These are phyloP conservation scores for Myiotriccus ornatus DNA, from an alignment of 2,797 vertebrate genomes.

Conservation along the genomic window DNA sequence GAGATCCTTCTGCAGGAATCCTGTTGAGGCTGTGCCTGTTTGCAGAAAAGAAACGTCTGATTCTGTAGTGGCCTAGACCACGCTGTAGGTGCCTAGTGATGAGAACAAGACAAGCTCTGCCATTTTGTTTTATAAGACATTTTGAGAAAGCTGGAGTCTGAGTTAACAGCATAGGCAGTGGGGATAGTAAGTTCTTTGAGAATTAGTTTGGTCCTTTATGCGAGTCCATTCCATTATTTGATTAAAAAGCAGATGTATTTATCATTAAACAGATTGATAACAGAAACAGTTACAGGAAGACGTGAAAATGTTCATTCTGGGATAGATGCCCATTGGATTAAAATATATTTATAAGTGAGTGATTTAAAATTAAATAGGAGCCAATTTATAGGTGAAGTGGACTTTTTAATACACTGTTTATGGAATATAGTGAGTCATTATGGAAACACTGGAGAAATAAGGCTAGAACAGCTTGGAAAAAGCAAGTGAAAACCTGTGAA, in stretches of 20 bases:
- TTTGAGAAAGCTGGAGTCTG: neutral
- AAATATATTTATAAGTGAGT: neutral
- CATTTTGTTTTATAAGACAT: neutral
- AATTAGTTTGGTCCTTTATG: neutral
- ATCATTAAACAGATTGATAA: neutral
- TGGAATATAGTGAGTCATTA: neutral
- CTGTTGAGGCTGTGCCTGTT: neutral
- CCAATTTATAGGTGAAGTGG: neutral
- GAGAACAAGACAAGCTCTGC: neutral
- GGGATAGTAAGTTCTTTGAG: neutral
- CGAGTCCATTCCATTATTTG: neutral
- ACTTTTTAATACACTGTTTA: neutral
- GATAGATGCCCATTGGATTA: neutral
- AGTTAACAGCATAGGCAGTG: neutral
- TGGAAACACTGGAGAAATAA: neutral
- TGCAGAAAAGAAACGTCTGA: neutral
- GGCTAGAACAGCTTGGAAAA: neutral
- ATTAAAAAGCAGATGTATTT: neutral
- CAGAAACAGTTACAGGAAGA: neutral
- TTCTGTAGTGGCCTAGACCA: neutral
- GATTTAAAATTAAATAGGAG: conserved; percentile 12
- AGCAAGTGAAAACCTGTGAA: neutral
- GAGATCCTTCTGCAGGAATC: neutral
- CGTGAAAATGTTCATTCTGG: neutral
- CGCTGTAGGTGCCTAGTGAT: neutral